Evolutionary conservation across 2,888 invertebrate species (phyloP), one percentile per base, ranked within the genome.

Genomic region (Iselma pallidipennis): DNA sequence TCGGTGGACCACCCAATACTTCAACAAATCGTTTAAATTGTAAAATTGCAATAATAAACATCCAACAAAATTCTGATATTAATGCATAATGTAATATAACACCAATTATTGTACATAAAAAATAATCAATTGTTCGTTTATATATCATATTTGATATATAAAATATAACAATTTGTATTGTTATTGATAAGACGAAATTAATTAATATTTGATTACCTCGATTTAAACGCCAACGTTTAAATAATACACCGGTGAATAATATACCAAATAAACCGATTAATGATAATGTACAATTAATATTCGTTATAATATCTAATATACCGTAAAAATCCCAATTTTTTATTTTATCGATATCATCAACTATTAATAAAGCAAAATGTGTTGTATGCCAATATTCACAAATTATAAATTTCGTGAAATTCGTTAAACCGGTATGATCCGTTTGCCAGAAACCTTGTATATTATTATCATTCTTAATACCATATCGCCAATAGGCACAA

Each of bases 21-120:
- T 86, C 82, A 16, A 90, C 90, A 67, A 90, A 76, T 49, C 88
- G 82, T 57, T 88, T 83, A 72, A 90, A 90, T 54, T 90, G 89
- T 37, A 90, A 74, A 0, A 88, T 82, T 2, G 89, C 90, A 51
- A 89, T 88, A 2, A 90, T 87, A 45, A 90, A 77, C 89, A 90
- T 90, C 91, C 90, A 91, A 70, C 87, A 86, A 75, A 90, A 90
- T 2, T 89, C 87, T 0, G 88, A 85, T 12, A 90, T 74, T 28
- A 89, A 83, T 9, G 88, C 85, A 75, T 89, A 90, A 74, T 90
- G 90, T n/a, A 90, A 74, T n/a, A 84, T 69, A 0, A 86, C 83
- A 0, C 89, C 89, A 0, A 85, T 78, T 10, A 84, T 70, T 75
- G 86, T 82, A 71, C 90, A 90, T 2, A 80, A 65, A 0, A 83